Evolutionary conservation across 2,888 invertebrate species (phyloP), one percentile per base, ranked within the genome.

Genomic region (Apantesis nais): DNA sequence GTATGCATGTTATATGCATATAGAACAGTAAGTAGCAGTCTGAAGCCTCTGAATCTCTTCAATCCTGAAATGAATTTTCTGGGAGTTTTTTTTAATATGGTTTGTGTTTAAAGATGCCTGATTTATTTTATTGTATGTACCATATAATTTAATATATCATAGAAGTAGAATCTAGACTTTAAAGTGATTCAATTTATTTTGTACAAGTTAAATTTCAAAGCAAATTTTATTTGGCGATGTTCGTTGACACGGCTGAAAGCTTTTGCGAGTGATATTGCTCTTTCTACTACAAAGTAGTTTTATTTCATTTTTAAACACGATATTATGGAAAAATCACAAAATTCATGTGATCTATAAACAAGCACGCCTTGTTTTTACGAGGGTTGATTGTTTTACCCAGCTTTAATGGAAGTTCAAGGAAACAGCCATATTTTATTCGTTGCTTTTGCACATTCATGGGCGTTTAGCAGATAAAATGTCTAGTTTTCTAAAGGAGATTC

Each of bases 221-320:
- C 39, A 11, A 62, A 62, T 37, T 62, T 63, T 68, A 41, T 58
- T 58, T 63, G 11, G n/a, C 34, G 71, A 77, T 79, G 52, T 71
- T 74, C 68, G 62, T 71, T 74, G 66, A 69, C 80, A 55, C 70
- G 74, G 68, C 78, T 79, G 66, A 81, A 80, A 81, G 80, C 80
- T 77, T 81, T 73, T 65, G 67, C 41, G 71, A 72, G 44, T 62
- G 67, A 77, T 69, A 41, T 63, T 34, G 22, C 60, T 58, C 39
- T 22, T 29, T 39, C 60, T n/a, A 58, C 44, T 22, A 58, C 34
- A 37, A 60, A 58, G 37, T 58, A 66, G 29, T 66, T 66, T 66
- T 41, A 34, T 29, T 39, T 39, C 11, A 1, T 39, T 41, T 63
- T 63, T 41, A 63, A 41, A 25, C 11, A n/a, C 16, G 5, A 25